Evolutionary conservation across 1,140 invertebrate species (phyloP).

Genomic region (Halyomorpha halys): DNA sequence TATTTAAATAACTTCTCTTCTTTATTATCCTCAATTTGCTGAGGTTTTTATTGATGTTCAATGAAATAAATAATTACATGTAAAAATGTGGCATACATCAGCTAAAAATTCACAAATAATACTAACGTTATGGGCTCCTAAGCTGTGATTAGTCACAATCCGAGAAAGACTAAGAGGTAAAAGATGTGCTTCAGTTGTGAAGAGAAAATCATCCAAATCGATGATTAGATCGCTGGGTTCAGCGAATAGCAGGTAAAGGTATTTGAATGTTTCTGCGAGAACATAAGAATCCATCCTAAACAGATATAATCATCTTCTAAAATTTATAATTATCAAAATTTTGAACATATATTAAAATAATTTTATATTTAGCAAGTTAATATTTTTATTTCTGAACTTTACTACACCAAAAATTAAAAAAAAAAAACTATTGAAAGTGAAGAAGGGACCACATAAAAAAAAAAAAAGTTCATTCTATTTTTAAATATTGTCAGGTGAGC

Average conservation of each 20-base stretch:
- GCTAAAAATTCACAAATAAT: neutral
- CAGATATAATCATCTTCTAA: slow-evolving; percentile 2
- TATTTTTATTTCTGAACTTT: neutral
- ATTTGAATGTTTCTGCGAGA: slow-evolving; percentile 95
- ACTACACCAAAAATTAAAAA: neutral
- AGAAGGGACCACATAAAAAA: too few relatives aligned
- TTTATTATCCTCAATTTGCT: too few relatives aligned
- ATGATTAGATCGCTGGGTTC: slow-evolving; percentile 77
- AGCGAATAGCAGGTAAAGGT: slow-evolving; percentile 88
- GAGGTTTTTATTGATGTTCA: too few relatives aligned
- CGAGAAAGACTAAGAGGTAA: slow-evolving; percentile 65
- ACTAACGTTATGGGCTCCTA: slow-evolving; percentile 32
- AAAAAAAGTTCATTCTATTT: too few relatives aligned
- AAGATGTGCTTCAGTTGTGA: slow-evolving; percentile 95
- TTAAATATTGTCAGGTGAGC: too few relatives aligned
- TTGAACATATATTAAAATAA: too few relatives aligned
- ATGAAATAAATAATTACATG: too few relatives aligned
- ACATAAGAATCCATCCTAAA: slow-evolving; percentile 94
- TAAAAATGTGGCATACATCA: too few relatives aligned
- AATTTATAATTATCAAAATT: too few relatives aligned
- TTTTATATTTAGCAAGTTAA: too few relatives aligned
- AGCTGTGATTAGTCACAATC: slow-evolving; percentile 32
- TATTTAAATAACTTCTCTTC: too few relatives aligned
- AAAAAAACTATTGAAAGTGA: too few relatives aligned
- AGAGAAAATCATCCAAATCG: slow-evolving; percentile 91